Base-by-base conservation (phyloP, 2,888 invertebrate species). In the Drosophila bunnanda region DNA sequence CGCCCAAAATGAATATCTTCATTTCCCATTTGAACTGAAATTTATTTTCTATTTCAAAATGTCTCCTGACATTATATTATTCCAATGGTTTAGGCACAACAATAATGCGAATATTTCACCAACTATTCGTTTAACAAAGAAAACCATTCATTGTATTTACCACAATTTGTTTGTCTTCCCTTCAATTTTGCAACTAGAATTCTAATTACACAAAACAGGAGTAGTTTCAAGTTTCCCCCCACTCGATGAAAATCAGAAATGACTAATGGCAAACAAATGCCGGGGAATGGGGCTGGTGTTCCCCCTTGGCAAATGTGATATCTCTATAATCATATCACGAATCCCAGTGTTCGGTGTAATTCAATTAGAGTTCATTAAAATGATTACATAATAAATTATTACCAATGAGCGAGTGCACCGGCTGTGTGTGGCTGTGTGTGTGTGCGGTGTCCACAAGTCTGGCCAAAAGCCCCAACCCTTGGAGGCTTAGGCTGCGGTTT, bases 381-480 rank as follows among this genome's bases (percentile, higher is more conserved):
- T 85, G 85, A 84, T 88, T 76, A 79, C 79, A 88, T 69, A 85
- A 79, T 89, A 76, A 89, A 79, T 89, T 73, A 84, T 87, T 61
- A 60, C 41, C 59, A 54, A 69, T 67, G 69, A 78, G 66, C 68
- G 79, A 39, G 25, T 59, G 38, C 22, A 60, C 30, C n/a, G n/a
- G n/a, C n/a, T n/a, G n/a, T 7, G 12, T 7, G 3, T 43, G 30
- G 2, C 10, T 32, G 32, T 10, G 32, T 12, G 32, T 32, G 32
- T 32, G 30, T 30, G 30, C n/a, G n/a, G n/a, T n/a, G n/a, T n/a
- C n/a, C n/a, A n/a, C n/a, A n/a, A n/a, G n/a, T 43, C 43, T 13
- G 43, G 15, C 20, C 58, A 20, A 1, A 15, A 5, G 12, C 58
- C 8, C 58, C 6, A 20, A 6, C 36, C 58, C 8, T 20, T 15